A percentile compares a stretch with the other conserved stretches of the same genome.
These are phyloP conservation scores for Rotaria magnacalcarata DNA, from an alignment of 2,888 invertebrate species.

Conservation along the genomic window DNA sequence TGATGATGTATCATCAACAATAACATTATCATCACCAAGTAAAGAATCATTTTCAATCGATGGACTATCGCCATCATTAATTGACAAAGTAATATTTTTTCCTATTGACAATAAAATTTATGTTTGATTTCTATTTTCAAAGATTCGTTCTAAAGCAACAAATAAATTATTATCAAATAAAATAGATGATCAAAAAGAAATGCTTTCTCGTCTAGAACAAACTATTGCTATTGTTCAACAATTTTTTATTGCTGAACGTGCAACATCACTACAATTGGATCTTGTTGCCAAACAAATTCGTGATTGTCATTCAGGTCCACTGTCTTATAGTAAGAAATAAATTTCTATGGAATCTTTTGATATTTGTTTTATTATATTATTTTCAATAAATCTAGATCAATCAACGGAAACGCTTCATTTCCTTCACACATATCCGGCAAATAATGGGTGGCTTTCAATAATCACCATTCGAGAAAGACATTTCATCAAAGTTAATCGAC, in stretches of 20 bases:
- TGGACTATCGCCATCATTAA: constrained; percentile 20
- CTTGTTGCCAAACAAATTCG: constrained; percentile 2
- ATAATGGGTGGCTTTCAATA: constrained; percentile 19
- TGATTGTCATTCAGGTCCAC: constrained; percentile 3
- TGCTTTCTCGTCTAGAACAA: constrained; percentile 12
- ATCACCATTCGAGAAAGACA: neutral
- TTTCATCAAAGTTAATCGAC: constrained; percentile 4
- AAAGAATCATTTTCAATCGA: neutral
- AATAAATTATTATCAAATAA: neutral
- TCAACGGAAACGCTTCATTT: constrained; percentile 2
- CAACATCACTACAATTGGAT: neutral
- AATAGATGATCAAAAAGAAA: neutral
- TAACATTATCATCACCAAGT: neutral
- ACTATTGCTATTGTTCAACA: neutral
- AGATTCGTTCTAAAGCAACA: constrained; percentile 25
- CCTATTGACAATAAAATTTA: too few relatives aligned
- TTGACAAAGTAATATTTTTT: neutral
- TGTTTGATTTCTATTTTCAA: neutral
- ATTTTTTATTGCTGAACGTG: constrained; percentile 30
- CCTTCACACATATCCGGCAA: constrained; percentile 6
- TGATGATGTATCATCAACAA: constrained; percentile 10
- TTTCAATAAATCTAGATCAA: constrained; percentile 24
- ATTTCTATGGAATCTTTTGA: neutral
- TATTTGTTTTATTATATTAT: neutral
- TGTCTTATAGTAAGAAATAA: constrained; percentile 15